Conservation (phyloP, 2,888 invertebrate genomes). For the Ormyrus labotus region DNA sequence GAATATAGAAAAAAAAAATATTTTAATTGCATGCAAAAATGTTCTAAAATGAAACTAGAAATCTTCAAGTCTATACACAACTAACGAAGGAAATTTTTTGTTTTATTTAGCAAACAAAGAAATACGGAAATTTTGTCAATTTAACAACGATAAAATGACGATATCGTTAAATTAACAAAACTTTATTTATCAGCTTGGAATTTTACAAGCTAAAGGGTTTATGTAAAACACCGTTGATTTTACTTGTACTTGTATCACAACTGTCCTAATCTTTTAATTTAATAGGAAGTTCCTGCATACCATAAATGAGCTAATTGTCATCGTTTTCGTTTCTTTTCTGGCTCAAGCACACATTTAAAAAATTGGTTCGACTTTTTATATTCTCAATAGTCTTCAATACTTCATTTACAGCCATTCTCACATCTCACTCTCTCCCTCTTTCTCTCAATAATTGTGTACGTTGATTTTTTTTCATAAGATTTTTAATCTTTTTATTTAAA, state of each 20-base stretch:
- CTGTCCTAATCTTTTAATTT: slow-evolving; percentile 26
- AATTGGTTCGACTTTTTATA: slow-evolving; percentile 11
- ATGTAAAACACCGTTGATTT: slow-evolving; percentile 39
- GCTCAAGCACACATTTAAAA: background rate
- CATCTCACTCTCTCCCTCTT: slow-evolving; percentile 5
- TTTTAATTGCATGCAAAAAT: no score
- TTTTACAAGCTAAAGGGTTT: slow-evolving; percentile 43
- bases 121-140: slow-evolving; percentile 48
- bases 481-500: slow-evolving; percentile 44
- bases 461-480: background rate
- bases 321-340: slow-evolving; percentile 10
- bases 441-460: slow-evolving; percentile 32
- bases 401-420: background rate
- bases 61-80: background rate
- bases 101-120: background rate
- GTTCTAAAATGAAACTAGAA: no score
- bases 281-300: slow-evolving; percentile 34
- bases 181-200: slow-evolving; percentile 35
- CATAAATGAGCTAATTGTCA: slow-evolving; percentile 12
- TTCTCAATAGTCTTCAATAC: background rate
- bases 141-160: slow-evolving; percentile 39
- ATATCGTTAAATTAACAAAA: slow-evolving; percentile 54
- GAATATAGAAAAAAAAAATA: no score
- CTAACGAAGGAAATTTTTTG: background rate
- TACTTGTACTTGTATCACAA: slow-evolving; percentile 38